A percentile compares a stretch with the other conserved stretches of the same genome.
Conservation (phyloP, 2,888 invertebrate genomes). For the Eurytoma adleriae region DNA sequence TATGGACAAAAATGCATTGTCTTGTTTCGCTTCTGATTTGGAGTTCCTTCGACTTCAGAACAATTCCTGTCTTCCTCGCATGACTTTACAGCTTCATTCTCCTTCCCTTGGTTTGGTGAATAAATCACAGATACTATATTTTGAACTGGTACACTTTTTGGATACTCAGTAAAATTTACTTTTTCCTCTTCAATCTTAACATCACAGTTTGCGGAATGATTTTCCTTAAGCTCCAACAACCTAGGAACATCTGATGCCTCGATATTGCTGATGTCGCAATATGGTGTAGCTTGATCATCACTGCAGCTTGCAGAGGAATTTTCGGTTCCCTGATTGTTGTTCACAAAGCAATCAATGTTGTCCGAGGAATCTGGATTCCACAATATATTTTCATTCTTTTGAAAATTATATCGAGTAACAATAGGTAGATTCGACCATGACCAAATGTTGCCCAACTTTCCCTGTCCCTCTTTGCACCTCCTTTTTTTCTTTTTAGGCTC, state of each 20-base stretch:
- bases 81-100: constrained; percentile 56
- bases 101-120: constrained; percentile 37
- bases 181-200: constrained; percentile 26
- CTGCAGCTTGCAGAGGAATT: constrained; percentile 47
- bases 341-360: constrained; percentile 45
- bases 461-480: constrained; percentile 38
- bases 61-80: constrained; percentile 48
- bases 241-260: constrained; percentile 35
- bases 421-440: constrained; percentile 69
- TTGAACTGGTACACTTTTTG: constrained; percentile 30
- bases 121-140: constrained; percentile 51
- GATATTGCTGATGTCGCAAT: constrained; percentile 10
- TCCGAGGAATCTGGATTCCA: constrained; percentile 54
- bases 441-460: constrained; percentile 67
- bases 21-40: constrained; percentile 72
- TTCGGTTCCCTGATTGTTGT: constrained; percentile 44
- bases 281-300: constrained; percentile 37
- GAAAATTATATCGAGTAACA: constrained; percentile 68
- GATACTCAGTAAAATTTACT: neutral
- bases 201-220: neutral
- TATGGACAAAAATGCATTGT: constrained; percentile 78
- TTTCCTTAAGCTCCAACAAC: constrained; percentile 45
- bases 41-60: constrained; percentile 59
- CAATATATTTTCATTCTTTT: constrained; percentile 59
- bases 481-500: constrained; percentile 52